These are phyloP conservation scores for Caranx ignobilis DNA, from an alignment of 2,113 vertebrate genomes.

Conservation along the genomic window DNA sequence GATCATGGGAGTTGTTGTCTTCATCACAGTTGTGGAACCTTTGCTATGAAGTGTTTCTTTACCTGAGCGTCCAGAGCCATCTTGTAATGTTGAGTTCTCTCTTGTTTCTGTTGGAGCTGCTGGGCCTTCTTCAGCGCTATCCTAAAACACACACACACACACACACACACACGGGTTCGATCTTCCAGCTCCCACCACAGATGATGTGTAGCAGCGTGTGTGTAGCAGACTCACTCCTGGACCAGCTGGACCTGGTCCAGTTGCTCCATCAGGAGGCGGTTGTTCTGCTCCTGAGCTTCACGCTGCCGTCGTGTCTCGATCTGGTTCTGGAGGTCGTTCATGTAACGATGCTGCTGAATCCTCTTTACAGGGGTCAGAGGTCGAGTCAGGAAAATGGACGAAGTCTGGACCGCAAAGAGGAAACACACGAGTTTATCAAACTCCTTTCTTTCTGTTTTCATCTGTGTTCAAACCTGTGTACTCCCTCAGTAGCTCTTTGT, in stretches of 20 bases:
- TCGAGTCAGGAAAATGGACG: conserved; percentile 84
- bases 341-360: conserved; percentile 79
- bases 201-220: too few species aligned
- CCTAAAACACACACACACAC: conserved; percentile 72
- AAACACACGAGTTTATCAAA: not conserved
- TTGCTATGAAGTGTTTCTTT: conserved; percentile 25
- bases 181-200: not conserved
- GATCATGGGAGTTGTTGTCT: too few species aligned
- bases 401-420: conserved; percentile 73
- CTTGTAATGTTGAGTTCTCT: conserved; percentile 79
- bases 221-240: conserved; percentile 83
- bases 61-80: conserved; percentile 87
- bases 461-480: too few species aligned
- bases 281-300: conserved; percentile 73
- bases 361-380: conserved; percentile 79
- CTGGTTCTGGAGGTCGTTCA: conserved; percentile 81
- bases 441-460: too few species aligned
- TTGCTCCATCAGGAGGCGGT: conserved; percentile 74
- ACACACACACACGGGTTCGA: conserved; percentile 23
- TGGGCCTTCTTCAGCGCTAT: conserved; percentile 79
- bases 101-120: conserved; percentile 79
- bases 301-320: conserved; percentile 66
- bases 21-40: too few species aligned
- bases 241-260: conserved; percentile 84
- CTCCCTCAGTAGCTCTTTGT: too few species aligned